Evolutionary conservation across 2,797 vertebrate species (phyloP).

Genomic region (Lagorchestes hirsutus): DNA sequence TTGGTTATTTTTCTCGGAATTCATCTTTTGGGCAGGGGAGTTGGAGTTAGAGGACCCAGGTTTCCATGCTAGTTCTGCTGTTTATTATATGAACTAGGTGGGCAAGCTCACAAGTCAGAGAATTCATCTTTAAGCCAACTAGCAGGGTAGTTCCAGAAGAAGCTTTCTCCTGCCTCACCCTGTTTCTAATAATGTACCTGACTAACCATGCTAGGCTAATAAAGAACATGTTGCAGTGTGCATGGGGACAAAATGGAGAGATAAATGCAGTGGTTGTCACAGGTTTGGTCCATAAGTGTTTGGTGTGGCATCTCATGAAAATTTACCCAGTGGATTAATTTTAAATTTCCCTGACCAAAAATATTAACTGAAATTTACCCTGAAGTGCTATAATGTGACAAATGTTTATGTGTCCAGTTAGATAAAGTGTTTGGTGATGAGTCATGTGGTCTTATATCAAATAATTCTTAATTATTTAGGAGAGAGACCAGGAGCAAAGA

Average conservation of each 20-base stretch:
- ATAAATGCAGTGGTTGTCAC: neutral
- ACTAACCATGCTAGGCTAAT: neutral
- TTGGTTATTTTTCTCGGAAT: neutral
- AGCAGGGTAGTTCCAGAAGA: neutral
- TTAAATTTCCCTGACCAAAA: neutral
- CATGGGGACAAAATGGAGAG: neutral
- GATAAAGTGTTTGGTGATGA: neutral
- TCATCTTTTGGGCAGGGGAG: neutral
- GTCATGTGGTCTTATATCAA: neutral
- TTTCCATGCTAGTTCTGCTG: neutral
- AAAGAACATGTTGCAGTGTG: neutral
- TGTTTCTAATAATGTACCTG: neutral
- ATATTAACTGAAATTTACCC: constrained; percentile 5
- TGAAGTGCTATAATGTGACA: neutral
- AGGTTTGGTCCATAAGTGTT: neutral
- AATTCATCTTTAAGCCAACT: neutral
- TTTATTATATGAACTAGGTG: neutral
- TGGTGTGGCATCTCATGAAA: constrained; percentile 9
- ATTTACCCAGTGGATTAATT: neutral
- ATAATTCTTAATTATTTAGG: constrained; percentile 24
- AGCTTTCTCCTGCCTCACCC: neutral
- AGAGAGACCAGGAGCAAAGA: neutral
- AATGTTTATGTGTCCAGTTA: constrained; percentile 10
- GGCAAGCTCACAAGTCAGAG: neutral
- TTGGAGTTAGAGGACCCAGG: neutral